Conservation (phyloP, 2,797 vertebrate species). For the Myotis pilosus region DNA sequence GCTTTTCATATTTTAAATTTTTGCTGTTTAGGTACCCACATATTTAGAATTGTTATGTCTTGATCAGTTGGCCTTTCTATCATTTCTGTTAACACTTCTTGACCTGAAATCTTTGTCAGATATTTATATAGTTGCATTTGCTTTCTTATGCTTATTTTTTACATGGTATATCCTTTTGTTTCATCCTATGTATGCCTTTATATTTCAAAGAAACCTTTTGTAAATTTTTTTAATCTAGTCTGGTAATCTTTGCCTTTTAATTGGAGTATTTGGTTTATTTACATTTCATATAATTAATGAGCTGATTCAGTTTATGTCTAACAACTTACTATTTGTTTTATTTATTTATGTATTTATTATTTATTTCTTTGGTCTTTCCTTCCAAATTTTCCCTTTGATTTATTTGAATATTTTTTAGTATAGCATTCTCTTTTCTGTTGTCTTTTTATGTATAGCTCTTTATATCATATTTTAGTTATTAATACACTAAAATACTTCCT, state of each 20-base stretch:
- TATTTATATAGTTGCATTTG: not conserved
- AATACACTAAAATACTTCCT: slow-evolving; percentile 6
- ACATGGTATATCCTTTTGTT: not conserved
- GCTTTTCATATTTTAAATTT: not conserved
- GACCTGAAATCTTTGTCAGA: slow-evolving; percentile 7
- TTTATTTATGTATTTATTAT: too few relatives aligned
- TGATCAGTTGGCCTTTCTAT: not conserved
- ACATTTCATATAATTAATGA: slow-evolving; percentile 29
- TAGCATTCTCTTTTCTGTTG: not conserved
- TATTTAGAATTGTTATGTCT: slow-evolving; percentile 41
- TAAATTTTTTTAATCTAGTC: not conserved
- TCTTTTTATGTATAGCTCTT: not conserved
- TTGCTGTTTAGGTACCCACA: not conserved
- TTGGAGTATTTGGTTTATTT: not conserved
- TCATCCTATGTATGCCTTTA: not conserved
- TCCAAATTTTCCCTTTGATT: slow-evolving; percentile 6
- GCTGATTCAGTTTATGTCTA: too few relatives aligned
- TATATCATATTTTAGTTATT: slow-evolving; percentile 37
- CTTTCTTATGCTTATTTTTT: not conserved
- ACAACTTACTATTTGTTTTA: too few relatives aligned
- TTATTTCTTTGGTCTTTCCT: not conserved
- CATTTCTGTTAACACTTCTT: not conserved
- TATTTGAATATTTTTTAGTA: not conserved
- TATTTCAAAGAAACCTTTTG: not conserved
- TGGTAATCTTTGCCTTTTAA: not conserved